phyloP scores from a whole-genome alignment of 2,113 vertebrate genomes.

The Leucopternis melanops region DNA sequence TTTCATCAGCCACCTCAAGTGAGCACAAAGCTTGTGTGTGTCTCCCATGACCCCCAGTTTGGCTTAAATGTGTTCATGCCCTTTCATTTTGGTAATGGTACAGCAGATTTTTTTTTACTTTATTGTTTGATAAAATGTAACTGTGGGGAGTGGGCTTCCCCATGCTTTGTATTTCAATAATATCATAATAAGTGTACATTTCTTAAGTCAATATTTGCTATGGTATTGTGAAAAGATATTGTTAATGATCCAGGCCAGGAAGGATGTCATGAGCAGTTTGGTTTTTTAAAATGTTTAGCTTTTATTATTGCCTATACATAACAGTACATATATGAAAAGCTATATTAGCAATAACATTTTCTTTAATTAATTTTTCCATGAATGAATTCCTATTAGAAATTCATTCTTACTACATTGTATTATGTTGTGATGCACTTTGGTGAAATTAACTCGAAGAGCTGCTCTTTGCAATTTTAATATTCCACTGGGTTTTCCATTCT shows the following conservation, averaged over 20 bases:
- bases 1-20: conserved; percentile 81
- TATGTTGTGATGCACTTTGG: conserved; percentile 73
- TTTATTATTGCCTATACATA: not conserved
- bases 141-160: not conserved
- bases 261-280: not conserved
- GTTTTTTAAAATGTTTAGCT: not conserved
- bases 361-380: conserved; percentile 68
- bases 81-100: not conserved
- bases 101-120: not conserved
- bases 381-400: conserved; percentile 67
- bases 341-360: conserved; percentile 50
- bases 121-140: not conserved
- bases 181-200: not conserved
- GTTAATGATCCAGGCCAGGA: not conserved
- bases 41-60: conserved; percentile 7
- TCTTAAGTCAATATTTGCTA: not conserved
- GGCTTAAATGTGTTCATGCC: conserved; percentile 9
- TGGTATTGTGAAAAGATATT: not conserved
- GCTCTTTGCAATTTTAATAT: conserved; percentile 78
- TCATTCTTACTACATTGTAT: conserved; percentile 69
- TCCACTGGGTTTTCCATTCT: conserved; percentile 77
- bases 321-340: conserved; percentile 25
- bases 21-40: conserved; percentile 72
- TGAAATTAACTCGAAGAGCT: conserved; percentile 70
- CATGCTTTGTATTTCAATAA: not conserved